Evolutionary conservation across 2,888 invertebrate species (phyloP).

Genomic region (Thalpophila matura): DNA sequence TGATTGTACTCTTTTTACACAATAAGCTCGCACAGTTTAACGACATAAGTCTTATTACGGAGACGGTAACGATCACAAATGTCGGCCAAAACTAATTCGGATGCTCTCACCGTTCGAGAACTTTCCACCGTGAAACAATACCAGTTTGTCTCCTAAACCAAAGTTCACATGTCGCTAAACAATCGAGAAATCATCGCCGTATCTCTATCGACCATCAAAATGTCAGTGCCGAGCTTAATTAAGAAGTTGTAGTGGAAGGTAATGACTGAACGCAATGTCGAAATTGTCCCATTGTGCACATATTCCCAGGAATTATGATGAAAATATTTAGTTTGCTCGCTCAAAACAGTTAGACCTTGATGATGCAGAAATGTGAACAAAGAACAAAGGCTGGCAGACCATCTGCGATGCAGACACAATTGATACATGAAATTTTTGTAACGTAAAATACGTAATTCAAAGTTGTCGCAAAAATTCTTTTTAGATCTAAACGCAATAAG

Average conservation of each 20-base stretch:
- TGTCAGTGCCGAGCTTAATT: slow-evolving; percentile 81
- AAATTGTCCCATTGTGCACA: slow-evolving; percentile 63
- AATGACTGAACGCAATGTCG: slow-evolving; percentile 65
- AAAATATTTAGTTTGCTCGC: slow-evolving; percentile 63
- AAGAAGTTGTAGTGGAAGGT: slow-evolving; percentile 69
- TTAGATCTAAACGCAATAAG: slow-evolving; percentile 23
- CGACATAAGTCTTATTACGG: slow-evolving; percentile 28
- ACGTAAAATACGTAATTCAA: slow-evolving; percentile 19
- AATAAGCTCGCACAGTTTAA: slow-evolving; percentile 38
- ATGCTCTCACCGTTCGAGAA: slow-evolving; percentile 54
- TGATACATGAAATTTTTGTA: slow-evolving; percentile 29
- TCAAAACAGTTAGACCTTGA: slow-evolving; percentile 62
- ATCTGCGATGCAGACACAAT: slow-evolving; percentile 42
- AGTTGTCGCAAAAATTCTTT: slow-evolving; percentile 39
- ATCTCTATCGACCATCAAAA: slow-evolving; percentile 84
- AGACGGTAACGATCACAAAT: slow-evolving; percentile 61
- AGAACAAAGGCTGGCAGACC: slow-evolving; percentile 57
- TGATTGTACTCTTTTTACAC: slow-evolving; percentile 33
- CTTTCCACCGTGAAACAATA: slow-evolving; percentile 77
- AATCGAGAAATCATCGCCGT: slow-evolving; percentile 81
- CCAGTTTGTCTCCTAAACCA: slow-evolving; percentile 61
- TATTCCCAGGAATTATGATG: slow-evolving; percentile 64
- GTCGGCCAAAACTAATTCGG: slow-evolving; percentile 55
- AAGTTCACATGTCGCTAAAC: slow-evolving; percentile 78
- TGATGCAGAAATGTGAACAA: slow-evolving; percentile 38